Percentiles rank a stretch among this genome's conserved stretches.
Evolutionary conservation across 2,888 invertebrate genomes (phyloP).

Genomic region (Machimus atricapillus): DNA sequence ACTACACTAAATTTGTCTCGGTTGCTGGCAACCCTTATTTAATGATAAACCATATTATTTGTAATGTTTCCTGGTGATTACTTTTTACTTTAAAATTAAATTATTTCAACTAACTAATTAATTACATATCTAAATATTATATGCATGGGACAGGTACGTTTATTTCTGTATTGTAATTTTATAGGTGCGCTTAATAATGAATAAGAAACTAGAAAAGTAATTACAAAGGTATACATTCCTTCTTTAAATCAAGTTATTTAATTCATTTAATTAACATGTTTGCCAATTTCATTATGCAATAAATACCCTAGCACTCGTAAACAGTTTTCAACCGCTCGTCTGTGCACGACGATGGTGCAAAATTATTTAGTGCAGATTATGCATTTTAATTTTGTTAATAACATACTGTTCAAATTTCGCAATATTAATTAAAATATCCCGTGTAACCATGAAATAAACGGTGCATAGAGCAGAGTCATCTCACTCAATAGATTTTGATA

Average conservation of each 20-base stretch:
- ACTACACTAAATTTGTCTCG: no score
- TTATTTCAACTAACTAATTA: no score
- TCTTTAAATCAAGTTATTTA: no score
- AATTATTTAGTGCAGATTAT: not conserved
- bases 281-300: not conserved
- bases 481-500: not conserved
- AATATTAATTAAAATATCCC: not conserved
- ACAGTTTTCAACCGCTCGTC: not conserved
- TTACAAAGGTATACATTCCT: not conserved
- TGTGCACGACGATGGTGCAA: not conserved
- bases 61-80: no score
- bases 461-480: not conserved
- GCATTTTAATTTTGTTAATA: not conserved
- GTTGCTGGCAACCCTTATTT: no score
- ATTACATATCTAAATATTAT: not conserved
- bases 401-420: not conserved
- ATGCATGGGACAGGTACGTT: not conserved
- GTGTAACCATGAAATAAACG: not conserved
- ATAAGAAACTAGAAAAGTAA: not conserved
- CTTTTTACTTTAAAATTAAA: no score
- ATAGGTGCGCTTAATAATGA: not conserved
- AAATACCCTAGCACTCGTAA: not conserved
- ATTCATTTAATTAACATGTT: not conserved
- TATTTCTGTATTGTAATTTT: not conserved
- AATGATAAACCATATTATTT: no score